Evolutionary conservation across 1,140 invertebrate species (phyloP), one percentile per base, ranked within the genome.

Genomic region (Trichonephila clavata): DNA sequence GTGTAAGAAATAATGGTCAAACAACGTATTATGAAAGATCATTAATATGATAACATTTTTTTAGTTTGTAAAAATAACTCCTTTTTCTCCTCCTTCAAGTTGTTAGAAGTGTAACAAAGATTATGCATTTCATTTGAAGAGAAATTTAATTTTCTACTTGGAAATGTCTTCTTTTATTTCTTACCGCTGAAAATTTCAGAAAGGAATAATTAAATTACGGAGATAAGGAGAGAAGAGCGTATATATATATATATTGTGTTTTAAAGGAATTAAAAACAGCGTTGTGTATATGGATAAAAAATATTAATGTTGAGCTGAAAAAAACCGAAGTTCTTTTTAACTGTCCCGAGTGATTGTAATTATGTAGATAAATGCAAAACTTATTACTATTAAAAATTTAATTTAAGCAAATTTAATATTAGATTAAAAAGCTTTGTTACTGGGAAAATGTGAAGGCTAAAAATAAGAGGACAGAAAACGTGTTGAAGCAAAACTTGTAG

Each of bases 341-440:
- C 71, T 10, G 71, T 32, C 8, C 32, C 32, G 18, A 77, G 27
- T 32, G 71, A 27, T 77, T 16, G 27, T 27, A 77, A 77, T 77
- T 77, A 77, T 39, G 71, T 5, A 32, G 71, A 32, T 39, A 39
- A 77, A 18, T 39, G 24, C 39, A 32, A 77, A 77, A 32, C 71
- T 32, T 32, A 39, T 77, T 77, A 24, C 27, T 32, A 14, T 32
- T 39, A 18, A 21, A 63, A 61, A 63, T 20, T 63, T 6, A 63
- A 63, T 63, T 32, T 77, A 39, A 77, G 71, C 13, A 32, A 18
- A 32, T 77, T 77, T 32, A 77, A 77, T 77, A 77, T 77, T 77
- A 77, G 71, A 77, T 77, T 77, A 77, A 32, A 77, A 77, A 39
- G 27, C 32, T 32, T 77, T 77, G 71, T 77, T 2, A 18, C 71